Base-by-base conservation (phyloP, 2,888 invertebrate genomes). In the Sialis lutaria region DNA sequence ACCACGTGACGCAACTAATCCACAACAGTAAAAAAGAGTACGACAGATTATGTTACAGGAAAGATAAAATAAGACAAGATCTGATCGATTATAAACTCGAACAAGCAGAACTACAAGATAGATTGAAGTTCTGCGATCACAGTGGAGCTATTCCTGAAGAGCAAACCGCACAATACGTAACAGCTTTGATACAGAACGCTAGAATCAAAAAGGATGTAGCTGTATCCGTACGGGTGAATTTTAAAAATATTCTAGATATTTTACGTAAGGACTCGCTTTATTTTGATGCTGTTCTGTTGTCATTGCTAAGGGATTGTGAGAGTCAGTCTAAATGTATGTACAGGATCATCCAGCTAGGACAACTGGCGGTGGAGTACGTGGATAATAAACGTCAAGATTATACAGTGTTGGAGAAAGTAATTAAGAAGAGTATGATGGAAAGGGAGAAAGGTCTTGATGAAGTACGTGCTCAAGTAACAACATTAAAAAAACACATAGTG, bases 261-360 rank as follows among this genome's bases (percentile, higher is more conserved):
- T 64, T 80, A 47, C 74, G 74, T 60, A 76, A 79, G 79, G 81
- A 82, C 56, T 69, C 76, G 0, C 67, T 75, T 6, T 77, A 77
- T 55, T 79, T 75, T 54, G 76, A 79, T 42, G 73, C 73, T 1
- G 73, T 80, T 4, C 58, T 80, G 46, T 68, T 69, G 35, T 70
- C 73, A 1, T 59, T 81, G 42, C 69, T 71, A 54, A 56, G 68
- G 31, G 79, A 82, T 56, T 73, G 73, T 49, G 61, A 68, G 39
- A 67, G 68, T 7, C 80, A 80, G 60, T 73, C 75, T 40, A 72
- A 72, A 55, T 72, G 79, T 50, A 67, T 81, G 54, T 68, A 77
- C 59, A 73, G 71, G 22, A 74, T 77, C 1, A 78, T 76, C 0
- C 69, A 74, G 55, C 71, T 80, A 66, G 79, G 80, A 0, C 79